phyloP scores from a whole-genome alignment of 1,140 invertebrate genomes.

The Drosophila lacteicornis region DNA sequence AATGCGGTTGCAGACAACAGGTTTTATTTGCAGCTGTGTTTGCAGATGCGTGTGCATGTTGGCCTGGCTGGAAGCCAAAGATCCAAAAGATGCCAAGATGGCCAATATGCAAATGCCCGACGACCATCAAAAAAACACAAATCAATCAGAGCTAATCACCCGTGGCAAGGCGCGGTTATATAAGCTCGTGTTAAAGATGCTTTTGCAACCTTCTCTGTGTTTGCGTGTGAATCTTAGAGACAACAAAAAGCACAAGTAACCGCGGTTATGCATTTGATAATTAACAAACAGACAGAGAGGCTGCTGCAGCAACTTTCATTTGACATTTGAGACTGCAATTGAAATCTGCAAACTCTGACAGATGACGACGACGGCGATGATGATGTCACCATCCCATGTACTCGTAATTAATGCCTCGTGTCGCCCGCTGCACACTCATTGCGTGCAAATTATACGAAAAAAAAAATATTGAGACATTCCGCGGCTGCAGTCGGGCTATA shows the following conservation, averaged over 20 bases:
- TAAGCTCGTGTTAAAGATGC: constrained; percentile 28
- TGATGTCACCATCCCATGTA: constrained; percentile 51
- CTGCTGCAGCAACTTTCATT: constrained; percentile 58
- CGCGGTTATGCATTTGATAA: constrained; percentile 26
- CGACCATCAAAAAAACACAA: constrained; percentile 46
- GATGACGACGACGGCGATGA: constrained; percentile 9
- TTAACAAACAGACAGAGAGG: neutral
- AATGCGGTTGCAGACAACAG: constrained; percentile 47
- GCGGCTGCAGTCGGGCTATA: constrained; percentile 32
- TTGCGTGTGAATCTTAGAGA: constrained; percentile 41
- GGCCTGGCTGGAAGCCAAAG: constrained; percentile 22
- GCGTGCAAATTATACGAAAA: constrained; percentile 55
- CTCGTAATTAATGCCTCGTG: constrained; percentile 67
- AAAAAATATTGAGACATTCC: constrained; percentile 37
- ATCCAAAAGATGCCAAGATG: constrained; percentile 11
- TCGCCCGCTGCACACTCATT: constrained; percentile 51
- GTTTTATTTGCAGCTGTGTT: constrained; percentile 52
- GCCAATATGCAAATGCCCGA: constrained; percentile 40
- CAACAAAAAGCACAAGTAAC: constrained; percentile 6
- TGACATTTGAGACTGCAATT: constrained; percentile 70
- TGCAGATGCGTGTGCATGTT: constrained; percentile 51
- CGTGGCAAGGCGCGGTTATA: constrained; percentile 25
- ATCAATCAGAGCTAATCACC: constrained; percentile 76
- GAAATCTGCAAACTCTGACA: constrained; percentile 45
- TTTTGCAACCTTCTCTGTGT: constrained; percentile 51